phyloP scores from a whole-genome alignment of 92 coral and sea anemone species.

The Ricordea florida region DNA sequence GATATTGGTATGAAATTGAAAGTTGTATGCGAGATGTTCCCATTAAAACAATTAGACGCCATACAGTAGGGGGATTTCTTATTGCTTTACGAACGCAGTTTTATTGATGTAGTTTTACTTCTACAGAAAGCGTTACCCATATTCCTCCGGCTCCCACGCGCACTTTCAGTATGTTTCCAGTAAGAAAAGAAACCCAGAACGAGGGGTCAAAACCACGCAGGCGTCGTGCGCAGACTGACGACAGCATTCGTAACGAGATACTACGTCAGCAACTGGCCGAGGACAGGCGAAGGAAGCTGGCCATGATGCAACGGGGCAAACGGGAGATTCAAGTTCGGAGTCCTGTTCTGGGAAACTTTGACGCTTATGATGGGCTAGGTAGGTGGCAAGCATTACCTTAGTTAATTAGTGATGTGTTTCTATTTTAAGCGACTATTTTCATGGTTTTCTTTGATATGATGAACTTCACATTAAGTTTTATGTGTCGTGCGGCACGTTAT shows the following conservation, averaged over 20 bases:
- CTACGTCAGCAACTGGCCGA: conserved; percentile 90
- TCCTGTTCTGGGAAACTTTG: not conserved
- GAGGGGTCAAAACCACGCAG: conserved; percentile 45
- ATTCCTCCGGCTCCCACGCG: conserved; percentile 1
- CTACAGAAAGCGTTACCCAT: conserved; percentile 37
- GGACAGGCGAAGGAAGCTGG: conserved; percentile 75
- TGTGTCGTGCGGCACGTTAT: too few species aligned
- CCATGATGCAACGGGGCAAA: conserved; percentile 15
- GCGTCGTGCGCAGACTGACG: conserved; percentile 80
- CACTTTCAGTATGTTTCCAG: conserved; percentile 62
- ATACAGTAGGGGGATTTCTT: too few species aligned
- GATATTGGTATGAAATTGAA: too few species aligned
- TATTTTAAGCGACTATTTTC: too few species aligned
- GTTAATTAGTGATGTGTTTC: too few species aligned
- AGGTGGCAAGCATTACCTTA: too few species aligned
- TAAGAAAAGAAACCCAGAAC: conserved; percentile 19
- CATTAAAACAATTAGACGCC: too few species aligned
- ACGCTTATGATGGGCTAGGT: not conserved
- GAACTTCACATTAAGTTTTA: too few species aligned
- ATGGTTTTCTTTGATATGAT: too few species aligned
- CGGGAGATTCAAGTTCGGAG: not conserved
- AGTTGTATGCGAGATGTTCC: too few species aligned
- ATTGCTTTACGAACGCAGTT: too few species aligned
- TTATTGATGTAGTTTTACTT: too few species aligned
- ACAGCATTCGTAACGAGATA: conserved; percentile 82